Evolutionary conservation across 2,888 invertebrate genomes (phyloP), one percentile per base, ranked within the genome.

Genomic region (Cetonia aurata): DNA sequence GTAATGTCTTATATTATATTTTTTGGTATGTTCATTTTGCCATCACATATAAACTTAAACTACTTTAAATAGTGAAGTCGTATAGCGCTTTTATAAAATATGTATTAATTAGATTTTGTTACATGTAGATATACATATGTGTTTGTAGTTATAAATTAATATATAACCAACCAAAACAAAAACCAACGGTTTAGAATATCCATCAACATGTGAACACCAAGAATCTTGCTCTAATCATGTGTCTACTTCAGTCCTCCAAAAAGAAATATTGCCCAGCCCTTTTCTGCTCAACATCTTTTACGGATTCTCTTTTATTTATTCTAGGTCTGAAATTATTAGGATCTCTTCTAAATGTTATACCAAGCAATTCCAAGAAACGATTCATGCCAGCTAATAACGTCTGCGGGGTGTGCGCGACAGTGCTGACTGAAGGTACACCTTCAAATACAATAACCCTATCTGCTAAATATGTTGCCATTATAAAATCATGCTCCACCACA

Each of bases 401-500:
- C 84, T 96, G 95, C 0, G 99, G 99, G 77, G 93, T 89, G 82
- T 96, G 95, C 0, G 99, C 99, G 0, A 89, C 90, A 1, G 99
- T 96, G 71, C 91, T 85, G 0, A 97, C 89, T 0, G 98, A 98
- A 0, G 99, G 99, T 52, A 87, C 86, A 57, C 99, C 99, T 82
- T 99, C 99, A 84, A 99, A 98, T 59, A 99, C 99, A 76, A 99
- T 98, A 2, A 99, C 99, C 52, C 99, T 91, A 85, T 99, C 99
- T 0, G 99, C 97, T 74, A 98, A 88, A 85, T 99, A 99, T 0
- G 99, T 99, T 13, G 99, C 99, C 99, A 99, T 99, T 76, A 99
- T 99, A 85, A 99, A 99, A 87, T 99, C 99, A 92, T 99, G 99
- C 91, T 99, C 99, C 0, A 99, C 99, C 13, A 99, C 94, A 84